These are phyloP conservation scores for Sphecodes monilicornis DNA, from an alignment of 2,888 invertebrate species.

Conservation along the genomic window DNA sequence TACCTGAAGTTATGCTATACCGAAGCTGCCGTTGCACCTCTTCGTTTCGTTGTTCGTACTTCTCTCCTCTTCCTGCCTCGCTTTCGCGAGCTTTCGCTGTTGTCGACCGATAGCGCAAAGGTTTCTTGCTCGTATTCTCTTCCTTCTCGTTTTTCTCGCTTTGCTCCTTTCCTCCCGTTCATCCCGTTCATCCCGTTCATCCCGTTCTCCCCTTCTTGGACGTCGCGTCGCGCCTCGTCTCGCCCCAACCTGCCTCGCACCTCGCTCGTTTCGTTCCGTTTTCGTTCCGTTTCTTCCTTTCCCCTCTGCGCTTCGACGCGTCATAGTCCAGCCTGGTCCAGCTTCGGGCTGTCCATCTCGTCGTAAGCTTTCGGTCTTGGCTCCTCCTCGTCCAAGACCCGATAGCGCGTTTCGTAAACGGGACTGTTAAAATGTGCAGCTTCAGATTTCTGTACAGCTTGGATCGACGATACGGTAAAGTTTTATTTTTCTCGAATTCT, in stretches of 20 bases:
- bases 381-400: neutral
- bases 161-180: slow-evolving; percentile 23
- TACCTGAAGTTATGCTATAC: slow-evolving; percentile 83
- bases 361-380: neutral
- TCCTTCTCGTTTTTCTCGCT: slow-evolving; percentile 37
- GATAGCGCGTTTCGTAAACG: neutral
- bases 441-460: too few relatives aligned
- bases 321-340: neutral
- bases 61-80: slow-evolving; percentile 46
- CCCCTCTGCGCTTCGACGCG: slow-evolving; percentile 36
- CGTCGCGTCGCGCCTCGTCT: neutral
- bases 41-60: slow-evolving; percentile 62
- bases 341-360: slow-evolving; percentile 41
- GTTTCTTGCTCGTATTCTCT: slow-evolving; percentile 46
- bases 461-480: too few relatives aligned
- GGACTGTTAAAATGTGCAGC: too few relatives aligned
- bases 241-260: neutral
- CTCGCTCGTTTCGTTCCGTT: neutral
- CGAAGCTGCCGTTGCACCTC: slow-evolving; percentile 73
- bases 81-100: slow-evolving; percentile 42
- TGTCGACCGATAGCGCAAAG: slow-evolving; percentile 60
- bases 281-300: slow-evolving; percentile 2
- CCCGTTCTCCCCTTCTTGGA: too few relatives aligned
- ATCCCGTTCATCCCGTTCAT: neutral
- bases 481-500: too few relatives aligned